Evolutionary conservation across 2,797 vertebrate species (phyloP), one percentile per base, ranked within the genome.

Genomic region (Nannoperca australis): DNA sequence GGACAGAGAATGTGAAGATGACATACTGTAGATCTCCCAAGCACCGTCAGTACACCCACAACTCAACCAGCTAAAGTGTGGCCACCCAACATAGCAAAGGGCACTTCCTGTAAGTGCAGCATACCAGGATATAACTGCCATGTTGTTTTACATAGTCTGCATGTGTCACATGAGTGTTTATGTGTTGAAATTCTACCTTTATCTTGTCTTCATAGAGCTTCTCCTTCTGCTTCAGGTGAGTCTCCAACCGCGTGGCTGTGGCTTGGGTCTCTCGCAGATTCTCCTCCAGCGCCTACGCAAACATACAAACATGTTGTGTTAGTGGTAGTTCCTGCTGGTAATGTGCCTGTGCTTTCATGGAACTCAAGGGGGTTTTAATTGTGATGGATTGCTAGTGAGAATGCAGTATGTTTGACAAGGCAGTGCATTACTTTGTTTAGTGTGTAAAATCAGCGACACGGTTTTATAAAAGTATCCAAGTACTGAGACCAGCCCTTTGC

Each of bases 191-290:
- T 49, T 15, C 14, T 73, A 98, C 98, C 97, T 98, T 98, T 89
- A 99, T 97, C 91, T 98, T 99, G 84, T 99, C 98, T 81, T 98
- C 98, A 42, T 97, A 99, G 83, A 97, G 96, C 88, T 96, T 97
- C 66, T 99, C 97, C 73, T 99, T 99, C 93, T 99, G 97, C 79
- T 97, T 97, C 93, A 99, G 94, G 70, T 98, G 97, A 76, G 96
- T 90, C 89, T 99, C 98, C 60, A 98, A 88, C 32, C 97, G 96
- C 75, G 98, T 98, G 32, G 96, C 96, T 73, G 96, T 94, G 0
- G 96, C 92, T 74, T 99, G 97, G 24, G 97, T 96, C 86, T 98
- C 97, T 40, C 98, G 94, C 67, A 99, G 95, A 80, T 95, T 98
- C 88, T 99, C 97, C 86, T 99, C 98, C 85, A 99, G 93, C 83